Conservation (phyloP, 2,113 vertebrate genomes). For the Daboia siamensis region DNA sequence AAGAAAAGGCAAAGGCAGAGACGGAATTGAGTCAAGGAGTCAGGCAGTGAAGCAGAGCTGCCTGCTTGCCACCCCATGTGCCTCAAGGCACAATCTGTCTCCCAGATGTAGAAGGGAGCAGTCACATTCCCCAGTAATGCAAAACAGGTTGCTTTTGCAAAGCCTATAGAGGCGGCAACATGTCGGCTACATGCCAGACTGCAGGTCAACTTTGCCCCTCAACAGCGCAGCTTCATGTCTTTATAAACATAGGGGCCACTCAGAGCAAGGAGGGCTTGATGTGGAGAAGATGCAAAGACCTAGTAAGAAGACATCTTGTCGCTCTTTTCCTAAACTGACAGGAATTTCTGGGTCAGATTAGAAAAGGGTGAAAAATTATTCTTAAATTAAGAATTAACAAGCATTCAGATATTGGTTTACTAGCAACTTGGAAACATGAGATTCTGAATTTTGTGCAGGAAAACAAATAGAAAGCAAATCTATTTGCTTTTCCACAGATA, state of each 20-base stretch:
- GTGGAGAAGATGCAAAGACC: neutral
- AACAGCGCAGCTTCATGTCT: neutral
- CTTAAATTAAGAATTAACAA: neutral
- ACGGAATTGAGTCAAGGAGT: neutral
- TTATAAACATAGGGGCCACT: rapidly evolving
- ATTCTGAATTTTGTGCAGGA: neutral
- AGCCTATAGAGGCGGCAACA: neutral
- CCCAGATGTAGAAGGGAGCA: slow-evolving; percentile 25
- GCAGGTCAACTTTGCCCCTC: neutral
- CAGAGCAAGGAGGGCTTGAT: rapidly evolving
- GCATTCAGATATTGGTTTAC: neutral
- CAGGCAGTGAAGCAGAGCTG: neutral
- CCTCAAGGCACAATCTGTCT: slow-evolving; percentile 24
- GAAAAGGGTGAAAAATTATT: neutral
- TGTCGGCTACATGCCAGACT: rapidly evolving
- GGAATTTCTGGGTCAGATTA: neutral
- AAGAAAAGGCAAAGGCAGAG: neutral
- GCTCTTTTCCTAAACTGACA: rapidly evolving
- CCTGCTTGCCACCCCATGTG: neutral
- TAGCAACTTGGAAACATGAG: neutral
- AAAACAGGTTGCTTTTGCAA: slow-evolving; percentile 29
- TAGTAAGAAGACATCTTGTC: neutral
- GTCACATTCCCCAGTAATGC: slow-evolving; percentile 53
- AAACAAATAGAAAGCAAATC: neutral
- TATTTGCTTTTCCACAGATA: neutral